Conservation (phyloP, 2,113 vertebrate genomes). For the Misgurnus anguillicaudatus region DNA sequence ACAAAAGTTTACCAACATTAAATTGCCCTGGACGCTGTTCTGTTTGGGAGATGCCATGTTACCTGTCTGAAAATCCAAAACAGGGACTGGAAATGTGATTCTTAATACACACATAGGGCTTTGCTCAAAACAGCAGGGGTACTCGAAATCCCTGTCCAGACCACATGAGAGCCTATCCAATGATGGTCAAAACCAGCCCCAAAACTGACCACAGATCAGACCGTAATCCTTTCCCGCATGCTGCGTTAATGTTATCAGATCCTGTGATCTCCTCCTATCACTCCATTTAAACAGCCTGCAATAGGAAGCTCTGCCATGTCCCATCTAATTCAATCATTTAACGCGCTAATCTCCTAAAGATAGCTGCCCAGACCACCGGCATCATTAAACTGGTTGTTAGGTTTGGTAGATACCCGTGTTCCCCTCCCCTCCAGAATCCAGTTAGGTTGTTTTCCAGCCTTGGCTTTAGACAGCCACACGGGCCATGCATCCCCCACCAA, state of each 20-base stretch:
- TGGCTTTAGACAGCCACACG: constrained; percentile 5
- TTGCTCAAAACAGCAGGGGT: not conserved
- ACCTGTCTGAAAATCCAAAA: not conserved
- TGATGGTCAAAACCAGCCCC: constrained; percentile 12
- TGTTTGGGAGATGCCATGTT: not conserved
- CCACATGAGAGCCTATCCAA: not conserved
- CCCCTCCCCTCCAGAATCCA: not conserved
- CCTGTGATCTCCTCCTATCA: not conserved
- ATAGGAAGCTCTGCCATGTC: not conserved
- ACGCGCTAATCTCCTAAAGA: not conserved
- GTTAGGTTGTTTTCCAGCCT: not conserved
- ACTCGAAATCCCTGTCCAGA: not conserved
- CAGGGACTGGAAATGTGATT: not conserved
- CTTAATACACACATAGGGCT: too few species aligned
- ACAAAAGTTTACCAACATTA: not conserved
- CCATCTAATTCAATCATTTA: not conserved
- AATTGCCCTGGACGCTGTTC: not conserved
- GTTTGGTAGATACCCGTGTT: not conserved
- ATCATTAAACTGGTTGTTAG: not conserved
- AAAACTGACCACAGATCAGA: not conserved
- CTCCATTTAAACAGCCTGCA: constrained; percentile 8
- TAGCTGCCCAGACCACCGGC: not conserved
- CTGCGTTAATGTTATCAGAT: constrained; percentile 31
- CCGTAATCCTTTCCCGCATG: constrained; percentile 6
- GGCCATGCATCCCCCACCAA: constrained; percentile 22